Base-by-base conservation (phyloP, 2,113 vertebrate species). In the Amblyornis subalaris region DNA sequence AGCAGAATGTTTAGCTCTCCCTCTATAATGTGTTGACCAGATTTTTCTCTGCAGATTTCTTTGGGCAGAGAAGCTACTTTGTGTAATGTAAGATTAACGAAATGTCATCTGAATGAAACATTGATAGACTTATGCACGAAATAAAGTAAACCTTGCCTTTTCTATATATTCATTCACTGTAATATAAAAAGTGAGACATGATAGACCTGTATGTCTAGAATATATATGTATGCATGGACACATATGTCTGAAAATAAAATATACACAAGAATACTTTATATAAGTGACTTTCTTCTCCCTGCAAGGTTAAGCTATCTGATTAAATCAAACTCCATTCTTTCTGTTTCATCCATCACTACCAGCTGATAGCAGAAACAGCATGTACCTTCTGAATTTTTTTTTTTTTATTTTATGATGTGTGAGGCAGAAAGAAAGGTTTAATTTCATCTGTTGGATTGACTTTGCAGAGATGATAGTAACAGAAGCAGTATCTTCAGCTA, bases 291-390 rank as follows among this genome's bases (percentile, higher is more conserved):
- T 81, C 45, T 86, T 93, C 61, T 91, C 67, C n/a, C n/a, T 77
- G 58, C 72, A 96, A 93, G 93, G 93, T 97, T 95, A 95, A 94
- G 54, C 42, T 82, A 62, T 70, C 58, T 93, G 95, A 94, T 94
- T 95, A 94, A 95, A 91, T 89, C 85, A 80, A 90, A 66, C 14
- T 80, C 60, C 60, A 8, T 86, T 83, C 81, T 77, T 89, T 95
- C 71, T 82, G 73, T 95, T 93, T 92, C 88, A 95, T 85, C 71
- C 65, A 80, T 94, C 89, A 97, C 72, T 70, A 93, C 48, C 33
- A 96, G 47, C 45, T 95, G 81, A 88, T 74, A 96, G 58, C 42
- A 90, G 89, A 93, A 95, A 94, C 50, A 94, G 47, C 21, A 76
- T 33, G 31, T 60, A 88, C 44, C n/a, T 93, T 79, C 67, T 50